A percentile compares a stretch with the other conserved stretches of the same genome.
Evolutionary conservation across 2,113 vertebrate genomes (phyloP).

Genomic region (Stercorarius parasiticus): DNA sequence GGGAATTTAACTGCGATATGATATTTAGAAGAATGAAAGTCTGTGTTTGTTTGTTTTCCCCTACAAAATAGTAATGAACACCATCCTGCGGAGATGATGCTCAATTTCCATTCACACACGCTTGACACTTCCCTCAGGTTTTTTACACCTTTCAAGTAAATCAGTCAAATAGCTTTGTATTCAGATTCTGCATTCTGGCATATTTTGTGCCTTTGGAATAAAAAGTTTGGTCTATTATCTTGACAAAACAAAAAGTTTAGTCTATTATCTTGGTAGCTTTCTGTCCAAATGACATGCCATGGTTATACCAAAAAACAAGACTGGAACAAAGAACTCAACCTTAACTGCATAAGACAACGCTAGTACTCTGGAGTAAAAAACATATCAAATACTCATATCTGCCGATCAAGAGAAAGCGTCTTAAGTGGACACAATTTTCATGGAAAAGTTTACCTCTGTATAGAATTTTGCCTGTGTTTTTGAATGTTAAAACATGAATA

Average conservation of each 20-base stretch:
- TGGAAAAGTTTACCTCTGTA: background rate
- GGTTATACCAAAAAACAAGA: background rate
- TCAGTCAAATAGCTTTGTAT: background rate
- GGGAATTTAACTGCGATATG: background rate
- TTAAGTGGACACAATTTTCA: background rate
- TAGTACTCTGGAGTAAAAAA: background rate
- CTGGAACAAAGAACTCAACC: background rate
- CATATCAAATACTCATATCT: background rate
- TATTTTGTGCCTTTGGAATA: background rate
- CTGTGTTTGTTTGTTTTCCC: background rate
- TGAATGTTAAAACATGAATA: background rate
- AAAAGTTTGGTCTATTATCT: background rate
- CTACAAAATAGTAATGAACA: background rate
- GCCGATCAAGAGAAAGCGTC: background rate
- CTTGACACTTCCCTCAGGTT: background rate
- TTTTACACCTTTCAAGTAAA: background rate
- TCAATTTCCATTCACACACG: background rate
- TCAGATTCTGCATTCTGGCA: background rate
- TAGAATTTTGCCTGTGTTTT: background rate
- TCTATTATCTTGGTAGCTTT: background rate
- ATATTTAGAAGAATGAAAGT: background rate
- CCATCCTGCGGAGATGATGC: background rate
- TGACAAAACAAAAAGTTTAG: background rate
- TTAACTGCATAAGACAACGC: background rate
- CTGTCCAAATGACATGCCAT: background rate